These are phyloP conservation scores for Lepilemur septentrionalis DNA, from an alignment of 2,797 vertebrate species.

Conservation along the genomic window DNA sequence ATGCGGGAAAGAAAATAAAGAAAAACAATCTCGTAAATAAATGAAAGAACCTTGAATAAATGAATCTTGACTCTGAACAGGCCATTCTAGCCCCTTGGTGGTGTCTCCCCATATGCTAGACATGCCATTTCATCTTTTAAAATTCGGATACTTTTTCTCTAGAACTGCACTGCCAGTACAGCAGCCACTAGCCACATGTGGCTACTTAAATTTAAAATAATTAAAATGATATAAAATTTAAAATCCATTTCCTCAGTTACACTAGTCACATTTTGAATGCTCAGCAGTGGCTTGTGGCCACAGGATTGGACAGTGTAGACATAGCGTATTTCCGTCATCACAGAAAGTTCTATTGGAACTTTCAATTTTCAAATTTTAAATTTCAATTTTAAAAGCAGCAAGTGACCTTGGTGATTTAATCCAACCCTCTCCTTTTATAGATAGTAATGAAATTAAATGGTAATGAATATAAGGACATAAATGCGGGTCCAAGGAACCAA, in stretches of 20 bases:
- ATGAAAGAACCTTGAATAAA: neutral
- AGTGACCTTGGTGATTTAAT: constrained; percentile 43
- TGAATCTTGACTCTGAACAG: neutral
- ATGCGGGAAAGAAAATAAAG: neutral
- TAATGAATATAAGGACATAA: constrained; percentile 65
- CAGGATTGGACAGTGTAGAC: too few species aligned
- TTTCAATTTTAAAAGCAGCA: constrained; percentile 39
- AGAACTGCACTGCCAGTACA: neutral
- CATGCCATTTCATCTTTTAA: neutral
- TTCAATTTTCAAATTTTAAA: neutral
- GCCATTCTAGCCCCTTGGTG: neutral
- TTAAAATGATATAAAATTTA: neutral
- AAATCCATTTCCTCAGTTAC: neutral
- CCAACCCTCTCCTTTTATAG: constrained; percentile 51
- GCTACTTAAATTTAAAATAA: neutral
- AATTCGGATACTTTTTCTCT: constrained; percentile 11
- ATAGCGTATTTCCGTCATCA: neutral
- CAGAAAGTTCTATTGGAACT: neutral
- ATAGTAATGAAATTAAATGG: constrained; percentile 60
- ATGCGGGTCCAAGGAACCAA: neutral
- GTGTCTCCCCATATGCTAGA: neutral
- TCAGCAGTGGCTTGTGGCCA: neutral
- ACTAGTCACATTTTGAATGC: neutral
- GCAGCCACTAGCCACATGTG: neutral
- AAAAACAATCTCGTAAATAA: neutral